Percentiles rank a stretch among this genome's conserved stretches.
phyloP scores from a whole-genome alignment of 2,113 vertebrate genomes.

The Perca flavescens region DNA sequence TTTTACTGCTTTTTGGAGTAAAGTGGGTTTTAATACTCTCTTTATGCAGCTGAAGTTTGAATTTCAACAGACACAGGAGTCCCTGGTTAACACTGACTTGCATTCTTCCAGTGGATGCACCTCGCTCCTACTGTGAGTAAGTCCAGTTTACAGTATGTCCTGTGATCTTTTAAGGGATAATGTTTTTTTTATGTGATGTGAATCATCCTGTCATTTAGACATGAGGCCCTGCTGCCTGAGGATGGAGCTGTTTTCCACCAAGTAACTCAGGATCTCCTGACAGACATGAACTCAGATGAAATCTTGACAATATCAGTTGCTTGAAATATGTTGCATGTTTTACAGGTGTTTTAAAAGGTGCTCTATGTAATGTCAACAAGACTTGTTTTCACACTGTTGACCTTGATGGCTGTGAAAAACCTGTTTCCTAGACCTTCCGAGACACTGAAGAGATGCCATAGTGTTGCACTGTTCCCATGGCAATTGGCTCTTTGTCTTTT shows the following conservation, averaged over 20 bases:
- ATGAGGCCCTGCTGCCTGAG: slow-evolving; percentile 9
- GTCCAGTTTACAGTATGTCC: neutral
- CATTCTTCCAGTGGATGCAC: neutral
- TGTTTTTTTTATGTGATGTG: neutral
- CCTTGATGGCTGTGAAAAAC: neutral
- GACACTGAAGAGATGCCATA: neutral
- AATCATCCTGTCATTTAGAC: neutral
- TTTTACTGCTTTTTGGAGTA: no score
- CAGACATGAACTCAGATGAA: neutral
- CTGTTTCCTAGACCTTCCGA: neutral
- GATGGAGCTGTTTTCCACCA: slow-evolving; percentile 33
- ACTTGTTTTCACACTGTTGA: neutral
- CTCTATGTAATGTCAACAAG: neutral
- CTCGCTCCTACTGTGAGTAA: neutral
- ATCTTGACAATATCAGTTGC: neutral
- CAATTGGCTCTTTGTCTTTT: neutral
- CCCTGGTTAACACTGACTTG: neutral
- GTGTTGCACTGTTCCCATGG: no score
- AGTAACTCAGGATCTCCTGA: neutral
- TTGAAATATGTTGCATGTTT: no score
- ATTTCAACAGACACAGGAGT: neutral
- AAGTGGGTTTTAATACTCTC: neutral
- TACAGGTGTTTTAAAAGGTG: neutral
- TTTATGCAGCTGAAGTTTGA: neutral
- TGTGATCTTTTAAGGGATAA: neutral